Conservation (phyloP, 2,113 vertebrate species). For the Dolichallabes microphthalmus region DNA sequence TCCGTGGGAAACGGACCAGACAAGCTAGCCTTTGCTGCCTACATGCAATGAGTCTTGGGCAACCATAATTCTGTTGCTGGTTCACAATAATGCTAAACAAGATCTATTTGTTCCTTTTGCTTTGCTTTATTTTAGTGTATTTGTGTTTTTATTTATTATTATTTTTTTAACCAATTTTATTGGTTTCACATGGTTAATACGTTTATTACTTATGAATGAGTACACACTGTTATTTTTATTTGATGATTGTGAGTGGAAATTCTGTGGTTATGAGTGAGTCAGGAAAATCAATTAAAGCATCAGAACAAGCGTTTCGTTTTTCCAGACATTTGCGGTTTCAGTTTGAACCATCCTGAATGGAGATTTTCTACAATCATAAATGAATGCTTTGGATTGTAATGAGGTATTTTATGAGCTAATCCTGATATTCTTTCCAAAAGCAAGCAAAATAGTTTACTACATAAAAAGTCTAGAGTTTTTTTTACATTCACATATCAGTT, state of each 20-base stretch:
- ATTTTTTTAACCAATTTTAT: neutral
- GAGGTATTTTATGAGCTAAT: slow-evolving; percentile 55
- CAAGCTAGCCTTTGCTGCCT: too few relatives aligned
- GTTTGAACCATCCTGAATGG: slow-evolving; percentile 50
- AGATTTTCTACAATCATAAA: slow-evolving; percentile 53
- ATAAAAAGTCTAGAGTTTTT: neutral
- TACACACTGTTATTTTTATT: slow-evolving; percentile 22
- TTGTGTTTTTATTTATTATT: neutral
- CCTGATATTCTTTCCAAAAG: slow-evolving; percentile 46
- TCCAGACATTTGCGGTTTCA: slow-evolving; percentile 58
- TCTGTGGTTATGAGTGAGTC: slow-evolving; percentile 55
- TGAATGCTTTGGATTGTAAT: slow-evolving; percentile 53
- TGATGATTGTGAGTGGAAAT: slow-evolving; percentile 51
- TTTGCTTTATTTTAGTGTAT: neutral
- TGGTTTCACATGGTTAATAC: neutral
- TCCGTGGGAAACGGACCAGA: too few relatives aligned
- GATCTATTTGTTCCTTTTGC: neutral
- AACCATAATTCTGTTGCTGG: too few relatives aligned
- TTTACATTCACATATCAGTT: neutral
- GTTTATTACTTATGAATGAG: neutral
- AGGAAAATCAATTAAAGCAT: slow-evolving; percentile 58
- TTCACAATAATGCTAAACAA: neutral
- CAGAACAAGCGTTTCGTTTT: slow-evolving; percentile 55
- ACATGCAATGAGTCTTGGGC: too few relatives aligned
- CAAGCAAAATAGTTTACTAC: slow-evolving; percentile 33